phyloP scores from a whole-genome alignment of 1,140 invertebrate species.

The Colletes latitarsis region DNA sequence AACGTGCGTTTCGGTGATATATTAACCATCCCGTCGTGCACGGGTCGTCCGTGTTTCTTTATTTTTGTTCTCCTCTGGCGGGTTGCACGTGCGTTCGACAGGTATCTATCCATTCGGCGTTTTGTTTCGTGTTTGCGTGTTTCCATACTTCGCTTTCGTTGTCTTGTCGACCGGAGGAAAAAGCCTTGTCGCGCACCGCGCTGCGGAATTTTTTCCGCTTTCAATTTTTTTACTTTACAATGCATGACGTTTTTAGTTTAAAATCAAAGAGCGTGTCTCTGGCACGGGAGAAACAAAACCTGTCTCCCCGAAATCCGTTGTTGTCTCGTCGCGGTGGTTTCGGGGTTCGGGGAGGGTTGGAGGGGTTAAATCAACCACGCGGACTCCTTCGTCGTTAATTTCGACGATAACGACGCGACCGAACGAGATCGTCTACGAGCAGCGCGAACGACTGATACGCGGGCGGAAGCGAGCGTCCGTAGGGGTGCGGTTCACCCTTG shows the following conservation, averaged over 20 bases:
- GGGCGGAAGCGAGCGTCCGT: background rate
- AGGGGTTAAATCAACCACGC: background rate
- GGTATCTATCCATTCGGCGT: constrained; percentile 44
- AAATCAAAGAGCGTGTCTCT: constrained; percentile 14
- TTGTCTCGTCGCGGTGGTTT: background rate
- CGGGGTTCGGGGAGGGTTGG: no score
- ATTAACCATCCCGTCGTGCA: background rate
- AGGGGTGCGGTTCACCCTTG: constrained; percentile 27
- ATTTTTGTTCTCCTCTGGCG: constrained; percentile 2
- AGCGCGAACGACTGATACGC: constrained; percentile 1
- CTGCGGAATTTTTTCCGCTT: constrained; percentile 9
- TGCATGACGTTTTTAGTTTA: constrained; percentile 34
- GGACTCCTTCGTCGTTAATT: constrained; percentile 15
- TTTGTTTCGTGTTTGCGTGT: constrained; percentile 30
- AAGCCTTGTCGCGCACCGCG: constrained; percentile 38
- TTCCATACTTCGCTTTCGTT: constrained; percentile 47
- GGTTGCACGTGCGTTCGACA: constrained; percentile 35
- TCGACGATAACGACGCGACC: background rate
- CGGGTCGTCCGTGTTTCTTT: background rate
- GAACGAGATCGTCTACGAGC: background rate
- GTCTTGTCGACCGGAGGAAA: constrained; percentile 43
- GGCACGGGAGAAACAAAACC: background rate
- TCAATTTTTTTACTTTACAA: constrained; percentile 49
- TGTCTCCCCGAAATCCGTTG: constrained; percentile 11
- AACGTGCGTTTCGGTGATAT: background rate